These are phyloP conservation scores for Pelvicachromis taeniatus DNA, from an alignment of 2,113 vertebrate genomes.

Conservation along the genomic window DNA sequence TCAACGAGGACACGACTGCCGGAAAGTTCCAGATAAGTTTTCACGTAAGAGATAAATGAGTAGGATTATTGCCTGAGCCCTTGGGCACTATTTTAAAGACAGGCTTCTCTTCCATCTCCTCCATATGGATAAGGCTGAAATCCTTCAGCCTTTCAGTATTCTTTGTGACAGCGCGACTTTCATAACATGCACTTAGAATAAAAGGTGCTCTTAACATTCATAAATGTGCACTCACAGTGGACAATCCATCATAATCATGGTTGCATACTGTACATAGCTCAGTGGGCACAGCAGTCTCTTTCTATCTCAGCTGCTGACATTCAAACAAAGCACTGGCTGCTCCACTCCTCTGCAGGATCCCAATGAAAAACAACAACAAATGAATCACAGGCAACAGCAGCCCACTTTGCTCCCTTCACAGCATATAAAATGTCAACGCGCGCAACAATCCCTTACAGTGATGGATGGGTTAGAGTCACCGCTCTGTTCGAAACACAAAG, in stretches of 20 bases:
- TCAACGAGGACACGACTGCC: neutral
- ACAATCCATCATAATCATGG: constrained; percentile 59
- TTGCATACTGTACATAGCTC: constrained; percentile 50
- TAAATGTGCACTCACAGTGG: constrained; percentile 38
- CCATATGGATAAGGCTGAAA: constrained; percentile 4
- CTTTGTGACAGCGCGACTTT: constrained; percentile 13
- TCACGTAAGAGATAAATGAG: neutral
- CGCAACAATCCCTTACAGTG: constrained; percentile 58
- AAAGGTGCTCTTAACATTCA: constrained; percentile 48
- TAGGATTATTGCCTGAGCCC: neutral
- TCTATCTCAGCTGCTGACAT: constrained; percentile 54
- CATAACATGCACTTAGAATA: constrained; percentile 37
- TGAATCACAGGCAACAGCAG: constrained; percentile 56
- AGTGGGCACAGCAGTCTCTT: constrained; percentile 50
- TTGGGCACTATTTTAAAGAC: neutral
- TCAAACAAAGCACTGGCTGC: constrained; percentile 60
- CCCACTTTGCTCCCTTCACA: constrained; percentile 58
- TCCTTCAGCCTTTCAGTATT: neutral
- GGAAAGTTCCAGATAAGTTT: neutral
- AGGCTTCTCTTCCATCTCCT: neutral
- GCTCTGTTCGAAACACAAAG: constrained; percentile 38
- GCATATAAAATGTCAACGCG: constrained; percentile 62
- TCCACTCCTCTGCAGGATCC: constrained; percentile 52
- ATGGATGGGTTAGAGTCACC: constrained; percentile 49
- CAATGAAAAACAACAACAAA: constrained; percentile 61